Evolutionary conservation across 2,888 invertebrate genomes (phyloP), one percentile per base, ranked within the genome.

Genomic region (Serrognathus titanus): DNA sequence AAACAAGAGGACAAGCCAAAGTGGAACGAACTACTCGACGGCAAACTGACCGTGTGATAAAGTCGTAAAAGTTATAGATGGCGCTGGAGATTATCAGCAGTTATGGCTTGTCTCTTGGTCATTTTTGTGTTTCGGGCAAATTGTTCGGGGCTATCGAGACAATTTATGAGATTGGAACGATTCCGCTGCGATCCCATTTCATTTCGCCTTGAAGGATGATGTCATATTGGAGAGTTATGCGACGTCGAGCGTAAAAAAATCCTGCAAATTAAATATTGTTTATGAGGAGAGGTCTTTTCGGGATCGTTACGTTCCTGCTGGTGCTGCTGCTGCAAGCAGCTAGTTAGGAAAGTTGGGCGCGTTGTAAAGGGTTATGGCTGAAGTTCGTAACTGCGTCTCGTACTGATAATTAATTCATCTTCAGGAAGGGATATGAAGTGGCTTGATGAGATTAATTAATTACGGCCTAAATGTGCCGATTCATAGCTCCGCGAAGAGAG

Each of bases 31-130:
- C 58, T 56, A 56, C 63, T 65, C 56, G 61, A 31, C 24, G 24
- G 63, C 66, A 66, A 73, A 72, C 69, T 72, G 72, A 70, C 71
- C 72, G 70, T 72, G 69, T 66, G 73, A 74, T 73, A 70, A 68
- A 71, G 73, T 72, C 72, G 71, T 71, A 70, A 72, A 73, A 73
- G 71, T 75, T 75, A 75, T 75, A 71, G 74, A 75, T 75, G 70
- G 72, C 69, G 67, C 67, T 68, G 65, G 69, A 73, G 73, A 74
- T 74, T 74, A 74, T 73, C 72, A 71, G 71, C 71, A 70, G 72
- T 74, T 74, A 74, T 72, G 71, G 71, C 70, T 72, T 73, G 71
- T 72, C 70, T 71, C 66, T 67, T 72, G 71, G 74, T 73, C 71
- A 69, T 72, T 72, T 71, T 66, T 68, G 70, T 69, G 72, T 73